Percentiles rank a stretch among this genome's conserved stretches.
phyloP scores from a whole-genome alignment of 1,140 invertebrate species.

The Drosophila nannoptera region DNA sequence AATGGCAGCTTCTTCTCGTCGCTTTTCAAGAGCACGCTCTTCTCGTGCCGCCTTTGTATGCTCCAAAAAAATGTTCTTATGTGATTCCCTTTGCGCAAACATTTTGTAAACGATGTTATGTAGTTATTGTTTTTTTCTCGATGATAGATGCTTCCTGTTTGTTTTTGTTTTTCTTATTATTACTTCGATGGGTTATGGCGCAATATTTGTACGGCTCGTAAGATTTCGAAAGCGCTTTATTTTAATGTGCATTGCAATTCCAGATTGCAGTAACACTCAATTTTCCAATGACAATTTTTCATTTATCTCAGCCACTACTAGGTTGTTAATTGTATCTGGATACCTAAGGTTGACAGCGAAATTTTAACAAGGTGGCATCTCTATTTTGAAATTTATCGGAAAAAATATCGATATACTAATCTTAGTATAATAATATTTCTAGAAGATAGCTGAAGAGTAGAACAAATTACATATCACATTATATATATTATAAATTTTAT shows the following conservation, averaged over 20 bases:
- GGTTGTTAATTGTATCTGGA: constrained; percentile 19
- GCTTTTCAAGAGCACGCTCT: constrained; percentile 90
- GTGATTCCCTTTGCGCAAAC: constrained; percentile 82
- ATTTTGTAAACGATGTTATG: constrained; percentile 75
- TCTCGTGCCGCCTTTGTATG: constrained; percentile 92
- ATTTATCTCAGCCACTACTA: constrained; percentile 33
- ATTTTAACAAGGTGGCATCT: constrained; percentile 12
- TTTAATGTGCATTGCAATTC: constrained; percentile 49
- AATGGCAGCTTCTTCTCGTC: constrained; percentile 85
- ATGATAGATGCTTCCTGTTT: constrained; percentile 18
- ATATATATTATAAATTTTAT: too few species aligned
- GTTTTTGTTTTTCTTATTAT: constrained; percentile 31
- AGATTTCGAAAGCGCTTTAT: constrained; percentile 20
- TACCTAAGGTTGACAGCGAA: constrained; percentile 5
- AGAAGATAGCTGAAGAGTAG: too few species aligned
- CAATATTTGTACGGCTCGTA: constrained; percentile 29
- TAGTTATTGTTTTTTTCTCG: constrained; percentile 37
- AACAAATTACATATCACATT: too few species aligned
- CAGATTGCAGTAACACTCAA: constrained; percentile 31
- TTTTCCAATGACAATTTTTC: constrained; percentile 65
- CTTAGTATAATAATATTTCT: neutral
- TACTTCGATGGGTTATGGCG: constrained; percentile 37
- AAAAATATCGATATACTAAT: constrained; percentile 8
- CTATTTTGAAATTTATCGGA: too few species aligned
- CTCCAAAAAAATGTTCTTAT: constrained; percentile 86